A percentile compares a stretch with the other conserved stretches of the same genome.
phyloP scores from a whole-genome alignment of 2,113 vertebrate species.

The Pluvianellus socialis region DNA sequence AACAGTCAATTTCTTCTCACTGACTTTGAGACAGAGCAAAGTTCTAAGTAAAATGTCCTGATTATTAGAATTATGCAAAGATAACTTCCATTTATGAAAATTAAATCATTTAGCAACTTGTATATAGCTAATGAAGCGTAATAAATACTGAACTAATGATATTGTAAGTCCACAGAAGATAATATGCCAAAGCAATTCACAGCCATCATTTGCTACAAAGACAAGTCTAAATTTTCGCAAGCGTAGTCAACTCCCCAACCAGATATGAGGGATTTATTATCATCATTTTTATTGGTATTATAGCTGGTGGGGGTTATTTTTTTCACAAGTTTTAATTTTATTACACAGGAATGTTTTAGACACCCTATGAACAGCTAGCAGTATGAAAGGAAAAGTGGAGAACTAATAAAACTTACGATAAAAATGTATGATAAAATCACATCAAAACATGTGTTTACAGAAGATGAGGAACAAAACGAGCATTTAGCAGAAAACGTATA shows the following conservation, averaged over 20 bases:
- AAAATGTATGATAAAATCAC: slow-evolving; percentile 5
- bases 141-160: slow-evolving; percentile 57
- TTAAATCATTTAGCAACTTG: slow-evolving; percentile 44
- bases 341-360: background rate
- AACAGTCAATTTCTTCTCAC: background rate
- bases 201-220: background rate
- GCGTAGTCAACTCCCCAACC: background rate
- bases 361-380: background rate
- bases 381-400: background rate
- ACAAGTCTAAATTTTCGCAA: background rate
- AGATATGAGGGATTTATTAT: background rate
- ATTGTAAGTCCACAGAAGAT: slow-evolving; percentile 23
- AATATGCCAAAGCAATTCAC: slow-evolving; percentile 22
- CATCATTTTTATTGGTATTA: background rate
- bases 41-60: slow-evolving; percentile 11
- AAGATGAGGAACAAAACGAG: background rate
- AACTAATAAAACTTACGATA: background rate
- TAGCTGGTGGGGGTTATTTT: background rate
- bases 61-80: slow-evolving; percentile 31
- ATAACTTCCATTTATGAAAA: slow-evolving; percentile 46
- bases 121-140: slow-evolving; percentile 37
- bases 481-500: background rate
- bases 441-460: background rate
- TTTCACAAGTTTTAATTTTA: background rate
- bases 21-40: background rate